Base-by-base conservation (phyloP, 2,113 vertebrate species). In the Pterocles orientalis region DNA sequence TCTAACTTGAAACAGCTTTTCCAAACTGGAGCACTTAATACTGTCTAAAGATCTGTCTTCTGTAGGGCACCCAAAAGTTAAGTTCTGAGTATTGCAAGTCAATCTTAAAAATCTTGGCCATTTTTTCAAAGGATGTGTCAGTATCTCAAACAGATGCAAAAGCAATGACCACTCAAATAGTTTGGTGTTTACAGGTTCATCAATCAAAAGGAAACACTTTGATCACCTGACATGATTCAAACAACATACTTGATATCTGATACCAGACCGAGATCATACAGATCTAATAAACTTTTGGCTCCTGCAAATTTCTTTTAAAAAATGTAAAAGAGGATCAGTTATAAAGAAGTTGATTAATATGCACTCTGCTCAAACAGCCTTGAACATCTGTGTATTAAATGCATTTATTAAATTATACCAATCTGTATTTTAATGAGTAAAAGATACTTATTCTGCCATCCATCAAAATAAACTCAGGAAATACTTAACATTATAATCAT, bases 381-480 rank as follows among this genome's bases (percentile, higher is more conserved):
- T 95, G 96, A 98, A 98, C 98, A 98, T 99, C 98, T 99, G 98
- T 97, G 97, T 98, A 98, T 98, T 98, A 98, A 98, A 98, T 98
- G 98, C 97, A 98, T 98, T 98, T 98, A 98, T 98, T 98, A 98
- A 98, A 98, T 98, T 98, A 98, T 98, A 98, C 98, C 98, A 98
- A 98, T 98, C 98, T 98, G 98, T 98, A 98, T 98, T 98, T 98
- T 98, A 98, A 99, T 98, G 98, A 98, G 98, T 98, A 98, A 98
- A 98, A 98, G 98, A 98, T 98, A 98, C 98, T 98, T 98, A 98
- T 97, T 98, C 97, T 98, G 98, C 98, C 98, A 99, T 98, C 98
- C 98, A 98, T 99, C 98, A 98, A 98, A 98, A 98, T 98, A 98
- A 98, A 98, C 98, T 98, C 98, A 98, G 98, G 98, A 99, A 99